Evolutionary conservation across 1,140 invertebrate genomes (phyloP), one percentile per base, ranked within the genome.

Genomic region (Panulirus ornatus): DNA sequence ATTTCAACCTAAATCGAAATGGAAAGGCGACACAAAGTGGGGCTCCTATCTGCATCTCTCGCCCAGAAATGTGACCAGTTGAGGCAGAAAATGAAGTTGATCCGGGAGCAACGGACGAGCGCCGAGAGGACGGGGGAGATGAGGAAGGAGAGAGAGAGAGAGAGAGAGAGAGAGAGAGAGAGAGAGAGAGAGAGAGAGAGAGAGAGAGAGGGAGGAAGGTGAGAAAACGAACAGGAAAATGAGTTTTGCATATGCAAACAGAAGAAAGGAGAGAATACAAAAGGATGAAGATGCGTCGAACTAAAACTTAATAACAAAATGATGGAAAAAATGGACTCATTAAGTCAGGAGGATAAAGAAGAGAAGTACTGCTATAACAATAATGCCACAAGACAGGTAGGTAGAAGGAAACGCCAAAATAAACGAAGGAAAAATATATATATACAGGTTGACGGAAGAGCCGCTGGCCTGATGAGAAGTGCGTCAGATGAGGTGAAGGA

Each of bases 31-130:
- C 87, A 88, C 87, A 88, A 81, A 88, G 87, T 88, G 78, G 87
- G 87, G 87, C 66, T 88, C 54, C 76, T 88, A 88, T 88, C 87
- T 88, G 87, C 87, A 88, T 88, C 87, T 88, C 87, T 71, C 76
- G 78, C 87, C 87, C 87, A 88, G 87, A 88, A 88, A 88, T 82
- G 79, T 88, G 87, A 63, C 76, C 87, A 88, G 87, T 88, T 88
- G 75, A 88, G 87, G 87, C 87, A 88, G 87, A 88, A 88, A 88
- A 88, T 88, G 87, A 88, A 88, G 87, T 88, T 88, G 87, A 81
- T 88, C 87, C 87, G 58, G 76, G 82, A 63, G 82, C 58, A 66
- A 66, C 16, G 47, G 73, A 78, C 34, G 73, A 71, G 47, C 11
- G 63, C 30, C n/a, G 27, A n/a, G 42, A n/a, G 73, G 34, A 54